These are phyloP conservation scores for Coboldia fuscipes DNA, from an alignment of 1,140 invertebrate species.

Conservation along the genomic window DNA sequence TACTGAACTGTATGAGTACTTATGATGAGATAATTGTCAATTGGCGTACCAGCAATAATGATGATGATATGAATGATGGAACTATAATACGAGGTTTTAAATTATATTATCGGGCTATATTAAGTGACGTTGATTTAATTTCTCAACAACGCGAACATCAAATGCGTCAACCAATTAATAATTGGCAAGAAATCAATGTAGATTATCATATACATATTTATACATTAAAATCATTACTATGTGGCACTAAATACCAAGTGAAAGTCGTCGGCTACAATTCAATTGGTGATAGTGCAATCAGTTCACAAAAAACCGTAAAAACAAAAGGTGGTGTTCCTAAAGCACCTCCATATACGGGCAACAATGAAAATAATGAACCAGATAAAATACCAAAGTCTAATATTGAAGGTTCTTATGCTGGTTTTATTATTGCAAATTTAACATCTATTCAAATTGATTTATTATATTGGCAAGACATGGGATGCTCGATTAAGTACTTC, in stretches of 20 bases:
- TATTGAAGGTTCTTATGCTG: background rate
- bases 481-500: constrained; percentile 38
- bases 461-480: constrained; percentile 37
- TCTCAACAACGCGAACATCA: too few species aligned
- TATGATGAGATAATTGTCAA: constrained; percentile 41
- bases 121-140: too few species aligned
- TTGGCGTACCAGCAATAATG: constrained; percentile 40
- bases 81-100: constrained; percentile 38
- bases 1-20: constrained; percentile 40
- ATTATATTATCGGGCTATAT: constrained; percentile 36
- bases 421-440: constrained; percentile 32
- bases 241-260: constrained; percentile 49
- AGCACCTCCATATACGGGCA: constrained; percentile 23
- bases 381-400: background rate
- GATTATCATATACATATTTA: constrained; percentile 35
- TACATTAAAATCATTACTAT: constrained; percentile 36
- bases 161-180: constrained; percentile 33
- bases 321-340: constrained; percentile 37
- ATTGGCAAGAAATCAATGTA: constrained; percentile 35
- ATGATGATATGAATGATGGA: too few species aligned
- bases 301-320: constrained; percentile 28
- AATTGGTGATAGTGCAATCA: constrained; percentile 43
- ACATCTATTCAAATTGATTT: constrained; percentile 37
- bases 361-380: constrained; percentile 6
- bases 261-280: constrained; percentile 45